Conservation (phyloP, 2,888 invertebrate species). For the Caenorhabditis macrosperma region DNA sequence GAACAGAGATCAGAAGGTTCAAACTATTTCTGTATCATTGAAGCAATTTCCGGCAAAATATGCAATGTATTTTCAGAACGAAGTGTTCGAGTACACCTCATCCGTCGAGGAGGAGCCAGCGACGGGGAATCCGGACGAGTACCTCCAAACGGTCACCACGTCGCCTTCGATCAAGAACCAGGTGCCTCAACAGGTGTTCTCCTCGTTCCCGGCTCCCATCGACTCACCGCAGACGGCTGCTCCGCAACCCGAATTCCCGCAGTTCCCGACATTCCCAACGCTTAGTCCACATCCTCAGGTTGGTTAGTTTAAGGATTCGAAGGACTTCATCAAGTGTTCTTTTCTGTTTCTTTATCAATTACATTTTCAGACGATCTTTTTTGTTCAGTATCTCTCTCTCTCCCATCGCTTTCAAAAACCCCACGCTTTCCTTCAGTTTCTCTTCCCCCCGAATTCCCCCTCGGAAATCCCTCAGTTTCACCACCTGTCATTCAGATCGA, state of each 20-base stretch:
- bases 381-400: not conserved
- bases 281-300: constrained; percentile 58
- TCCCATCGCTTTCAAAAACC: not conserved
- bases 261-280: constrained; percentile 54
- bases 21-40: too few species aligned
- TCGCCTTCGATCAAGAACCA: constrained; percentile 29
- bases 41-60: too few species aligned
- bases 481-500: constrained; percentile 36
- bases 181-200: constrained; percentile 84
- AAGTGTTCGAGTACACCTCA: constrained; percentile 68
- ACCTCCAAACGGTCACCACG: constrained; percentile 30
- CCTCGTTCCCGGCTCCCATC: constrained; percentile 87
- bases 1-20: too few species aligned
- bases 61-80: constrained; percentile 65
- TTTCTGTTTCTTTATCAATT: too few species aligned
- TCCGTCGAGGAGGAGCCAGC: constrained; percentile 59
- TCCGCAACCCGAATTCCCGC: constrained; percentile 57
- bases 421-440: not conserved
- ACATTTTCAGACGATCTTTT: not conserved
- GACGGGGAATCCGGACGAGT: constrained; percentile 41
- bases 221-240: constrained; percentile 31
- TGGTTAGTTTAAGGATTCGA: too few species aligned
- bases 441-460: not conserved
- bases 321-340: not conserved
- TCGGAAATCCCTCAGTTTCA: constrained; percentile 3